Percentiles rank a stretch among this genome's conserved stretches.
Conservation (phyloP, 2,888 invertebrate genomes). For the Drosophila neutralis region DNA sequence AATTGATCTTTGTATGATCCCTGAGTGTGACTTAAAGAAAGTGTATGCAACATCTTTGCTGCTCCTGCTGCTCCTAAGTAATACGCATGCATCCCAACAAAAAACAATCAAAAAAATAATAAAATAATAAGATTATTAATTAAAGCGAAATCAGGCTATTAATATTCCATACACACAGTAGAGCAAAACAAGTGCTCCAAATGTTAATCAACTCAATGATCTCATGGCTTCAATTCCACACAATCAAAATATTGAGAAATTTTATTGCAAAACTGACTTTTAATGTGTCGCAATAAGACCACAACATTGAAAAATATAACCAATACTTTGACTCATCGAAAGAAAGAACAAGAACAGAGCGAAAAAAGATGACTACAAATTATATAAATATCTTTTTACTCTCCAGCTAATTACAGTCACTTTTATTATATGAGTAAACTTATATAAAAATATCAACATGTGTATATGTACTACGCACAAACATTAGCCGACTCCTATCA, state of each 20-base stretch:
- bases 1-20: slow-evolving; percentile 26
- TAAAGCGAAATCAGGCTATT: background rate
- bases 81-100: slow-evolving; percentile 9
- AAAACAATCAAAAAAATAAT: background rate
- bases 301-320: background rate
- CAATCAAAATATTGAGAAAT: background rate
- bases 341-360: background rate
- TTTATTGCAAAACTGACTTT: background rate
- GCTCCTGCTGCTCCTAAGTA: background rate
- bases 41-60: slow-evolving; percentile 7
- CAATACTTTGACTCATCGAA: background rate
- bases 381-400: background rate
- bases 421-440: background rate
- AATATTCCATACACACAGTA: background rate
- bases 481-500: background rate
- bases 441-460: background rate
- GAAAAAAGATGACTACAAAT: background rate
- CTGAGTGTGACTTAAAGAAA: slow-evolving; percentile 1
- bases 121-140: slow-evolving; percentile 5
- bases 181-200: background rate
- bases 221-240: slow-evolving; percentile 6
- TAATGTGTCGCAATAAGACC: background rate
- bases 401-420: background rate
- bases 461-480: too few species aligned
- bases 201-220: slow-evolving; percentile 2